Evolutionary conservation across 1,140 invertebrate species (phyloP).

Genomic region (Forficula auricularia): DNA sequence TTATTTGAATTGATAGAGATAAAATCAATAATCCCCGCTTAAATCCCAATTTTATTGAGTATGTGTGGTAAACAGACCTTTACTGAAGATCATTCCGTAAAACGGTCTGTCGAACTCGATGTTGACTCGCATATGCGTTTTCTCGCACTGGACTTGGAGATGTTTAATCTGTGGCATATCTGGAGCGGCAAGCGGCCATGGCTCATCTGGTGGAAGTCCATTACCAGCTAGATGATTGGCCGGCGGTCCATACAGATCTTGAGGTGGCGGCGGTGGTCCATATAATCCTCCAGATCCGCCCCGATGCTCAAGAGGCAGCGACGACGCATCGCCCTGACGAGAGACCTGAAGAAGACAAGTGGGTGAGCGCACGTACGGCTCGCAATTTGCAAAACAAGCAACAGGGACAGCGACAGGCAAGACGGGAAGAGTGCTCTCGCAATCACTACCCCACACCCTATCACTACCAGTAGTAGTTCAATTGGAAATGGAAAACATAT

Average conservation of each 20-base stretch:
- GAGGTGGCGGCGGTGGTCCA: constrained; percentile 41
- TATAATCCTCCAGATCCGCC: constrained; percentile 23
- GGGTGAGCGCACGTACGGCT: background rate
- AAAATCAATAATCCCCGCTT: too few species aligned
- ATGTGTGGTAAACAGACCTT: too few species aligned
- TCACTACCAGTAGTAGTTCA: too few species aligned
- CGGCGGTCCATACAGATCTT: constrained; percentile 35
- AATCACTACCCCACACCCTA: too few species aligned
- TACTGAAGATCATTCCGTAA: constrained; percentile 90
- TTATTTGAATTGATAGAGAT: too few species aligned
- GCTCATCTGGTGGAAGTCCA: constrained; percentile 38
- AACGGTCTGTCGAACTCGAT: constrained; percentile 88
- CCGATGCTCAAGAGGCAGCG: constrained; percentile 59
- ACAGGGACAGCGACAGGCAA: too few species aligned
- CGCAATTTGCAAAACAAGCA: background rate
- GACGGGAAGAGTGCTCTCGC: too few species aligned
- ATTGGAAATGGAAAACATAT: too few species aligned
- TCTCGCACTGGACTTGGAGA: constrained; percentile 86
- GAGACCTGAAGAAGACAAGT: background rate
- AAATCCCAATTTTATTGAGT: too few species aligned
- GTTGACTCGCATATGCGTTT: constrained; percentile 85
- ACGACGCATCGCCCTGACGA: constrained; percentile 20
- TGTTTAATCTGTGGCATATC: constrained; percentile 83
- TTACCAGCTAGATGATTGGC: constrained; percentile 19
- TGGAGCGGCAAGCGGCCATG: constrained; percentile 63